Conservation (phyloP, 2,113 vertebrate species). For the Microtus richardsoni region DNA sequence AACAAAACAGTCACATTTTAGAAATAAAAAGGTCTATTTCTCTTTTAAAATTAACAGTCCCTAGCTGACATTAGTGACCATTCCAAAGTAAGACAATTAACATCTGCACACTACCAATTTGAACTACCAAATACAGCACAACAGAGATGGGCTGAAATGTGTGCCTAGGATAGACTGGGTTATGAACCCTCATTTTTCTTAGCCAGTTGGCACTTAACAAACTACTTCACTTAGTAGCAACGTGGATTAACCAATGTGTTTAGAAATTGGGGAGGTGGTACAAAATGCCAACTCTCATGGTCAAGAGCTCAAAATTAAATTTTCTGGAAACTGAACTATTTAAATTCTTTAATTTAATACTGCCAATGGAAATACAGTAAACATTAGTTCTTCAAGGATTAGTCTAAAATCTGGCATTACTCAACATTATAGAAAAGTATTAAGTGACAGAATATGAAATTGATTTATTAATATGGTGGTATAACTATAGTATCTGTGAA, state of each 20-base stretch:
- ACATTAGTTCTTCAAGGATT: background rate
- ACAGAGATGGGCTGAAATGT: background rate
- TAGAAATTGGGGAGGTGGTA: background rate
- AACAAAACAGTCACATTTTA: background rate
- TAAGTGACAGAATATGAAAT: background rate
- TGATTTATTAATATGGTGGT: background rate
- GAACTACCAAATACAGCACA: background rate
- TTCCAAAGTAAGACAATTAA: background rate
- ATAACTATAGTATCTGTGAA: background rate
- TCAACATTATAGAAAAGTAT: background rate
- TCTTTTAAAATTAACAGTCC: background rate
- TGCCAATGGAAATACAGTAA: background rate
- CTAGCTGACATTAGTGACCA: background rate
- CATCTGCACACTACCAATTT: background rate
- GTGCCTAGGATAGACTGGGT: background rate
- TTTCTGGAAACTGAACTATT: background rate
- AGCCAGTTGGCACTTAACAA: background rate
- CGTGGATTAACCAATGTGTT: background rate
- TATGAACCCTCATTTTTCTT: background rate
- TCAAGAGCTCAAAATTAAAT: constrained; percentile 9
- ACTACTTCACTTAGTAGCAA: background rate
- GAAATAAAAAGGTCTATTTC: background rate
- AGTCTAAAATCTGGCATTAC: background rate
- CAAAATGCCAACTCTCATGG: background rate
- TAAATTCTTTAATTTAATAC: background rate